These are phyloP conservation scores for Danaus chrysippus DNA, from an alignment of 2,888 invertebrate species.

Conservation along the genomic window DNA sequence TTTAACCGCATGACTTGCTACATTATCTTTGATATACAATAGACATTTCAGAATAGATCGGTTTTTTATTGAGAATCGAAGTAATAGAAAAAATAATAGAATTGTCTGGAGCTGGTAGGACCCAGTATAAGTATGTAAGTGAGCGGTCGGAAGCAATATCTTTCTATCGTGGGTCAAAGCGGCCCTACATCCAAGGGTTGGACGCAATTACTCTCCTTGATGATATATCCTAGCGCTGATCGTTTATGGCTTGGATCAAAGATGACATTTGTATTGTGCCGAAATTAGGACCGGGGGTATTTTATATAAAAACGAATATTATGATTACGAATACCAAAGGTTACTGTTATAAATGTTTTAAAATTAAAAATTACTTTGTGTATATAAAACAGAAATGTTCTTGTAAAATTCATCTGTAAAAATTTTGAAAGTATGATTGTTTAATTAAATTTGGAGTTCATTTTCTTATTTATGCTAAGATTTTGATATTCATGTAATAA, in stretches of 20 bases:
- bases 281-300: too few species aligned
- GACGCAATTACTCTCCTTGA: constrained; percentile 18
- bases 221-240: not conserved
- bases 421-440: too few species aligned
- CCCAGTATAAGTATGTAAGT: constrained; percentile 14
- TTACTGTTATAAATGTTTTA: too few species aligned
- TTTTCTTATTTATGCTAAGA: too few species aligned
- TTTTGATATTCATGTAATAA: too few species aligned
- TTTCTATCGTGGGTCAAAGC: constrained; percentile 15
- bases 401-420: too few species aligned
- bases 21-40: not conserved
- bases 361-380: too few species aligned
- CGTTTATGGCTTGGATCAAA: not conserved
- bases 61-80: not conserved
- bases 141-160: constrained; percentile 20
- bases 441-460: too few species aligned
- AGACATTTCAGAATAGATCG: not conserved
- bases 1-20: too few species aligned
- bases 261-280: constrained; percentile 1
- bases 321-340: too few species aligned
- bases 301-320: too few species aligned
- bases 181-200: constrained; percentile 15
- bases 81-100: constrained; percentile 15
- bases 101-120: constrained; percentile 15
- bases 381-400: too few species aligned